Percentiles rank a stretch among this genome's conserved stretches.
Conservation (phyloP, 2,113 vertebrate genomes). For the Taurulus bubalis region DNA sequence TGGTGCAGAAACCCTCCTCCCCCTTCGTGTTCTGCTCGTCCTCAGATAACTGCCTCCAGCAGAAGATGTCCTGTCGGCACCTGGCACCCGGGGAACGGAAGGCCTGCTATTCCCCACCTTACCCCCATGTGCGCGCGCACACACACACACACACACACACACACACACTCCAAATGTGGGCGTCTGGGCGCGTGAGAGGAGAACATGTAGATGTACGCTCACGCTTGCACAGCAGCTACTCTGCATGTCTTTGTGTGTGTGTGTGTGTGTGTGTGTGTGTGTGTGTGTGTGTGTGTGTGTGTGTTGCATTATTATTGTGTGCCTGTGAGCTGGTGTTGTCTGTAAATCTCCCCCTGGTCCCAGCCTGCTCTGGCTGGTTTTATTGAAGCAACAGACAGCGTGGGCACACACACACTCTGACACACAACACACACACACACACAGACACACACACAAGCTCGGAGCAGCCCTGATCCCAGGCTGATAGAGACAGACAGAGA, state of each 20-base stretch:
- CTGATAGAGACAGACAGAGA: slow-evolving; percentile 76
- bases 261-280: slow-evolving; percentile 33
- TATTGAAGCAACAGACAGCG: slow-evolving; percentile 78
- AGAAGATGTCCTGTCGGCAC: slow-evolving; percentile 79
- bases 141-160: slow-evolving; percentile 29
- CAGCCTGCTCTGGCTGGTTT: slow-evolving; percentile 76
- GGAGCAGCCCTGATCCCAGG: slow-evolving; percentile 74
- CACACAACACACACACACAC: slow-evolving; percentile 49
- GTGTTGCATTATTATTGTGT: slow-evolving; percentile 70
- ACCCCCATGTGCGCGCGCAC: slow-evolving; percentile 28
- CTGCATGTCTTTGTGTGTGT: slow-evolving; percentile 43
- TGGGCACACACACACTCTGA: slow-evolving; percentile 57
- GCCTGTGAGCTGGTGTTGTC: slow-evolving; percentile 75
- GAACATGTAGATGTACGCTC: slow-evolving; percentile 45
- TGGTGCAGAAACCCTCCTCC: slow-evolving; percentile 38
- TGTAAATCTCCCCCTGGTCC: slow-evolving; percentile 74
- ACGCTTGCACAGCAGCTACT: slow-evolving; percentile 41
- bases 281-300: slow-evolving; percentile 41
- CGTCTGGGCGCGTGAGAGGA: slow-evolving; percentile 37
- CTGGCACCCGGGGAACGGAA: slow-evolving; percentile 73
- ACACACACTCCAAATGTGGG: slow-evolving; percentile 37
- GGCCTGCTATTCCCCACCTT: slow-evolving; percentile 63
- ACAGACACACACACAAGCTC: slow-evolving; percentile 47
- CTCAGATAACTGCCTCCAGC: slow-evolving; percentile 81
- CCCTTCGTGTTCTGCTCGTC: slow-evolving; percentile 60